These are phyloP conservation scores for Drosophila lacertosa DNA, from an alignment of 1,140 invertebrate genomes.

Conservation along the genomic window DNA sequence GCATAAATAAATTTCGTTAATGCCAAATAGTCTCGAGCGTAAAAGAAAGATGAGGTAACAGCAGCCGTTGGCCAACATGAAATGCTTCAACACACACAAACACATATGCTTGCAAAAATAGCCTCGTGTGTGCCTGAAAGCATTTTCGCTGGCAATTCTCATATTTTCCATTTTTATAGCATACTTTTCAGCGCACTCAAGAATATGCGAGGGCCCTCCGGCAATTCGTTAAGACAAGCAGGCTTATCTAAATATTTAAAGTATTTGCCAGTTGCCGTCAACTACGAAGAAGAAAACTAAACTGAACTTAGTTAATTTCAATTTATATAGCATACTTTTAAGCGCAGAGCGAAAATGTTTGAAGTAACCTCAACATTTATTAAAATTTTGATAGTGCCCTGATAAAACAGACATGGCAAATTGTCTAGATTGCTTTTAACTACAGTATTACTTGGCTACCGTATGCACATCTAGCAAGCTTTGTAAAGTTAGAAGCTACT, in stretches of 20 bases:
- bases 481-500: not conserved
- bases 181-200: constrained; percentile 17
- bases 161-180: constrained; percentile 3
- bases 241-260: not conserved
- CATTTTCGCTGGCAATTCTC: constrained; percentile 26
- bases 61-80: constrained; percentile 57
- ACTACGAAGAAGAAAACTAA: not conserved
- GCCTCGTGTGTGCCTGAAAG: constrained; percentile 11
- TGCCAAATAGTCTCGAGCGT: constrained; percentile 80
- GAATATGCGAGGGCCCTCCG: not conserved
- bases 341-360: not conserved
- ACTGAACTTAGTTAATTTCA: not conserved
- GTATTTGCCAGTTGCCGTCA: not conserved
- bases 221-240: not conserved
- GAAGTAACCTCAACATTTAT: not conserved
- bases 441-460: not conserved
- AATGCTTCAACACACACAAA: constrained; percentile 43
- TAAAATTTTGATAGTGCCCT: no score
- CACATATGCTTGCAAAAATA: not conserved
- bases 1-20: constrained; percentile 83
- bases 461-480: not conserved
- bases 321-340: not conserved
- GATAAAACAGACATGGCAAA: not conserved
- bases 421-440: not conserved
- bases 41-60: constrained; percentile 81